A percentile compares a stretch with the other conserved stretches of the same genome.
Conservation (phyloP, 2,113 vertebrate genomes). For the Cottus gobio region DNA sequence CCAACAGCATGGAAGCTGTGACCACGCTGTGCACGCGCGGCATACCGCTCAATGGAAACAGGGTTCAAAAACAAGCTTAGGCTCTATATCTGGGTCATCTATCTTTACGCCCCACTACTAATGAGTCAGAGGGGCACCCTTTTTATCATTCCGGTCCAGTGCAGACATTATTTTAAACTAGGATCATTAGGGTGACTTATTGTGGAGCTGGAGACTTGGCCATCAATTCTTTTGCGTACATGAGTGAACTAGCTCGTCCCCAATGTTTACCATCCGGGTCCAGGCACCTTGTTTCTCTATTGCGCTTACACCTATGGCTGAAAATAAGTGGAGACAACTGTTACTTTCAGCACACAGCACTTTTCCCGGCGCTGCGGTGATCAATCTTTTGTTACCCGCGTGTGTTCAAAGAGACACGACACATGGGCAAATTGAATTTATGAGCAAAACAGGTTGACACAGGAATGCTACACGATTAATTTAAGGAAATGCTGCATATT, state of each 20-base stretch:
- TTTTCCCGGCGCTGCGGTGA: conserved; percentile 62
- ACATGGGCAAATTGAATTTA: conserved; percentile 74
- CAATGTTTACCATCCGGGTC: conserved; percentile 64
- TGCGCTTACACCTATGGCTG: conserved; percentile 51
- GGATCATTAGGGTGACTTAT: conserved; percentile 86
- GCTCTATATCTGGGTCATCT: conserved; percentile 83
- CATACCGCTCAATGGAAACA: conserved; percentile 28
- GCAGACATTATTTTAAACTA: conserved; percentile 82
- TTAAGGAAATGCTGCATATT: conserved; percentile 64
- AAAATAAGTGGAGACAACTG: conserved; percentile 57
- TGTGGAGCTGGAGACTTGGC: conserved; percentile 62
- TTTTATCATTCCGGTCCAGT: conserved; percentile 81
- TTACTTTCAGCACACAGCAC: conserved; percentile 59
- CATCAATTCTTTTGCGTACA: conserved; percentile 77
- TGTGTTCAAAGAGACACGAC: conserved; percentile 67
- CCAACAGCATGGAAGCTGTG: conserved; percentile 29
- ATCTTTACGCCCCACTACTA: conserved; percentile 81
- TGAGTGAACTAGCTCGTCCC: conserved; percentile 71
- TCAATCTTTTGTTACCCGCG: conserved; percentile 74
- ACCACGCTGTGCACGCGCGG: conserved; percentile 32
- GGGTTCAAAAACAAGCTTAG: conserved; percentile 75
- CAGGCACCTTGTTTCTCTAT: conserved; percentile 44
- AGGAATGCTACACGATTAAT: conserved; percentile 68
- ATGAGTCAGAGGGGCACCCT: conserved; percentile 80
- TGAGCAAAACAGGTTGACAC: conserved; percentile 70